phyloP scores from a whole-genome alignment of 30 jellyfish, hydroid and myxozoan genomes.

The Sanderia malayensis region DNA sequence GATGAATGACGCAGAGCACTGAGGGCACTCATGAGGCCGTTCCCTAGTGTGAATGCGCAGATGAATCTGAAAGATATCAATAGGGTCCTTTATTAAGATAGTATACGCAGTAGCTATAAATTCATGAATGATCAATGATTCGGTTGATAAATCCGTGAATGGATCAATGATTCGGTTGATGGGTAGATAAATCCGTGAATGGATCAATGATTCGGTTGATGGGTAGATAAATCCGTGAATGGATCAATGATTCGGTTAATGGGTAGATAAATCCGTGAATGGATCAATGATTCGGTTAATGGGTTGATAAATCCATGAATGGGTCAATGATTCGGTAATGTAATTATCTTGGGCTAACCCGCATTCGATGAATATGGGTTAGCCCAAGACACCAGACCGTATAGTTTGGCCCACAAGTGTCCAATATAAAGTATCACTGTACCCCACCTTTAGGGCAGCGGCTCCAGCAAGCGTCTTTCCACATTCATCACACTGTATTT shows the following conservation, averaged over 20 bases:
- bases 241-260: not conserved
- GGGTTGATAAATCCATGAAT: not conserved
- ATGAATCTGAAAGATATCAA: conserved; percentile 48
- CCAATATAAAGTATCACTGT: too few relatives aligned
- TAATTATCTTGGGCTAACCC: too few relatives aligned
- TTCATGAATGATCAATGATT: too few relatives aligned
- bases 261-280: not conserved
- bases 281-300: not conserved
- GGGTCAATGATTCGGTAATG: too few relatives aligned
- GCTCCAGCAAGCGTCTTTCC: conserved; percentile 42
- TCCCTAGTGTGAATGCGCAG: conserved; percentile 61
- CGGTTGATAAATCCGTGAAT: too few relatives aligned
- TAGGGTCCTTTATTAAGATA: too few relatives aligned
- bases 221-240: not conserved
- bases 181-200: not conserved
- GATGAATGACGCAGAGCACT: conserved; percentile 48
- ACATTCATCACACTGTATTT: conserved; percentile 43
- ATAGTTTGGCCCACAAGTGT: too few relatives aligned
- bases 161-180: not conserved
- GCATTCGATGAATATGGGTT: too few relatives aligned
- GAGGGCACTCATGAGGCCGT: conserved; percentile 54
- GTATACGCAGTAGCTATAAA: too few relatives aligned
- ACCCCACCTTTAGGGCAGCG: conserved; percentile 42
- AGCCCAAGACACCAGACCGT: too few relatives aligned
- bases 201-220: not conserved